A percentile compares a stretch with the other conserved stretches of the same genome.
phyloP scores from a whole-genome alignment of 2,888 invertebrate genomes.

The Micropterix aruncella region DNA sequence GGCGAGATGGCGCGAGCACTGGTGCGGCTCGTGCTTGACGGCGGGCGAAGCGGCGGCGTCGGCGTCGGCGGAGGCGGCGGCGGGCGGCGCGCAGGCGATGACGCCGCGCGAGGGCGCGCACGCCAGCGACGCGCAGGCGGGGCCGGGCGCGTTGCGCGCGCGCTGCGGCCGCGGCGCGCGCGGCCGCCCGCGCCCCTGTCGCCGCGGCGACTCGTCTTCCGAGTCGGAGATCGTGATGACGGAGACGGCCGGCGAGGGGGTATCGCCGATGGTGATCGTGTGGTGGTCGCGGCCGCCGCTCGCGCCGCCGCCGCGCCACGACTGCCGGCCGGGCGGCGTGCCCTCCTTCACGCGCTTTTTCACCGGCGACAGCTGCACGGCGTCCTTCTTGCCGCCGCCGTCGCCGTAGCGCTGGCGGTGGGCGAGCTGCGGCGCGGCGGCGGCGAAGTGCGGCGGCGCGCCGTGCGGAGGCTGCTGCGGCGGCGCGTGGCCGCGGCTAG shows the following conservation, averaged over 20 bases:
- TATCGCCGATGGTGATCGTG: conserved; percentile 43
- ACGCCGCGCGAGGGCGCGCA: conserved; percentile 3
- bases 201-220: conserved; percentile 64
- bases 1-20: conserved; percentile 16
- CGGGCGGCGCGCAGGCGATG: conserved; percentile 21
- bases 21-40: conserved; percentile 33
- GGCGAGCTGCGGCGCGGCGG: conserved; percentile 24
- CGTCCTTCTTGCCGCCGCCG: conserved; percentile 60
- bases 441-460: too few relatives aligned
- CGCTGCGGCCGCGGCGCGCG: conserved; percentile 14
- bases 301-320: conserved; percentile 18
- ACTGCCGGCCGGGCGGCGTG: conserved; percentile 60
- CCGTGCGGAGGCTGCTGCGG: conserved; percentile 24
- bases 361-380: conserved; percentile 86
- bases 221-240: conserved; percentile 94
- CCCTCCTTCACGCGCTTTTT: conserved; percentile 96
- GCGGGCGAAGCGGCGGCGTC: conserved; percentile 30
- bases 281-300: conserved; percentile 20
- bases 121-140: conserved; percentile 8
- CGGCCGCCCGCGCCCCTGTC: conserved; percentile 9
- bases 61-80: conserved; percentile 29
- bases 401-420: conserved; percentile 24
- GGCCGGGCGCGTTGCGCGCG: conserved; percentile 4
- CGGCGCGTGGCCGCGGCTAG: background rate
- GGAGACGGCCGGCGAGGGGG: conserved; percentile 87